These are phyloP conservation scores for Dermatophagoides farinae DNA, from an alignment of 1,140 invertebrate genomes.

Conservation along the genomic window DNA sequence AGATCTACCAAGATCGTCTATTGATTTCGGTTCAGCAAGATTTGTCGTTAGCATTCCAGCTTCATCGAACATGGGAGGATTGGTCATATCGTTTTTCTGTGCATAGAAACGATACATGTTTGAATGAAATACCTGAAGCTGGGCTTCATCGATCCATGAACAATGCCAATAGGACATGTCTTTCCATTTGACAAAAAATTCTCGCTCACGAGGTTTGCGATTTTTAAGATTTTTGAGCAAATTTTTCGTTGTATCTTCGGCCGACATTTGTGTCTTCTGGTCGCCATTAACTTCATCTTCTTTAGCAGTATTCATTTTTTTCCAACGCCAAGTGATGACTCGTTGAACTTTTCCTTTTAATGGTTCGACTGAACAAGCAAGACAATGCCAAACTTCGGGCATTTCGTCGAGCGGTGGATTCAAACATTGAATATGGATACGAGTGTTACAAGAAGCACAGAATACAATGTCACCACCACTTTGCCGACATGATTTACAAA, in stretches of 20 bases:
- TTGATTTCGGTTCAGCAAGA: conserved; percentile 12
- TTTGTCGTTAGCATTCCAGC: conserved; percentile 22
- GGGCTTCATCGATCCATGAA: conserved; percentile 80
- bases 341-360: conserved; percentile 69
- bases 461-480: conserved; percentile 91
- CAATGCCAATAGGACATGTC: conserved; percentile 97
- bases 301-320: conserved; percentile 22
- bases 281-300: neutral
- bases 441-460: conserved; percentile 89
- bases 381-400: conserved; percentile 95
- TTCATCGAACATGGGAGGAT: conserved; percentile 81
- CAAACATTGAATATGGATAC: conserved; percentile 92
- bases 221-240: conserved; percentile 18
- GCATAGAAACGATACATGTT: conserved; percentile 81
- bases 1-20: neutral
- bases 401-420: conserved; percentile 83
- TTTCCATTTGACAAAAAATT: conserved; percentile 96
- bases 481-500: conserved; percentile 94
- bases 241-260: neutral
- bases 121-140: conserved; percentile 89
- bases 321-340: conserved; percentile 81
- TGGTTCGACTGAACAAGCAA: conserved; percentile 72
- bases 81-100: conserved; percentile 91
- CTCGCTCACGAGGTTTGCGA: conserved; percentile 38
- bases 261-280: neutral